Base-by-base conservation (phyloP, 2,797 vertebrate species). In the Scolopax bukidnonensis region DNA sequence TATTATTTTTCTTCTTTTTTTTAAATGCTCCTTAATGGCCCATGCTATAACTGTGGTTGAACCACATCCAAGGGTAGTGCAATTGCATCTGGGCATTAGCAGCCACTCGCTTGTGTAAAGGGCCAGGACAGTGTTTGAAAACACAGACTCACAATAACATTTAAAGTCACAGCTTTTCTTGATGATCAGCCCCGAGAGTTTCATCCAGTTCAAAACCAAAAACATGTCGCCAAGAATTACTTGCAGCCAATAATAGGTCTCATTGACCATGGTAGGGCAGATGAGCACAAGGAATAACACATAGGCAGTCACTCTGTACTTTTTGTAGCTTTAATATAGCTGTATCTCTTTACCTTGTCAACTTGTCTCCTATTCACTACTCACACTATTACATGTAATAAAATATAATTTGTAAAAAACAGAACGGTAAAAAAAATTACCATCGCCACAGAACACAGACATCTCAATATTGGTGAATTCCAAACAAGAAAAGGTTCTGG, bases 61-160 rank as follows among this genome's bases (percentile, higher is more conserved):
- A 96, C 94, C 94, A 87, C 82, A 86, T 91, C 93, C 95, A 96
- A 97, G 93, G 93, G 95, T 96, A 96, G 84, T 28, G 90, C 84
- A 74, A 68, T 79, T 67, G 63, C 57, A 64, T n/a, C 23, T 23
- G 94, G 87, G 87, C 67, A 86, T 92, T 85, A 93, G 71, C 81
- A 90, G 83, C 76, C 74, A 36, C 74, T 88, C 51, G 60, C 84
- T 93, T 75, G 36, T 88, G 48, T 69, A 48, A 92, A 84, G 82
- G 83, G 83, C 90, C 85, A 95, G 87, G 81, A 41, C 19, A 21
- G 16, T 70, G 89, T 79, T 95, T 88, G 82, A 92, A 79, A 94
- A 85, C 87, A 74, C 24, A 25, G 79, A 18, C 85, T 96, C 93
- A 61, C 45, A 93, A 63, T 89, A 41, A 78, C 14, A 8, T 84